Evolutionary conservation across 30 jellyfish, hydroid and myxozoan genomes (phyloP).

Genomic region (Hydra vulgaris): DNA sequence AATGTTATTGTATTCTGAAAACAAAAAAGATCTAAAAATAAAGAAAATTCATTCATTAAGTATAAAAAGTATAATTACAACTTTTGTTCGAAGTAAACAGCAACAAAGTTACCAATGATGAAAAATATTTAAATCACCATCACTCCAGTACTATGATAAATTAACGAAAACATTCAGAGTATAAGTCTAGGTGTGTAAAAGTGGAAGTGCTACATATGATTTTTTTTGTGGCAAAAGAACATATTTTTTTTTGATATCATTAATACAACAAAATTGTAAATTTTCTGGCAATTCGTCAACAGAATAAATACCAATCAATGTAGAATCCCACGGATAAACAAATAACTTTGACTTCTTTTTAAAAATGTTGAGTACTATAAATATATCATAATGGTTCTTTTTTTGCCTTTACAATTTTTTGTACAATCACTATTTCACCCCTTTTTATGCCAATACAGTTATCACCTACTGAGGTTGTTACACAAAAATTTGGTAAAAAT

Average conservation of each 20-base stretch:
- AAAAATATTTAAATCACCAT: neutral
- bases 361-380: neutral
- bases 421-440: neutral
- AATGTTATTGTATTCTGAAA: neutral
- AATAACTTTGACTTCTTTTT: neutral
- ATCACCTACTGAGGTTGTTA: neutral
- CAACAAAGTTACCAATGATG: neutral
- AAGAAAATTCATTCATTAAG: neutral
- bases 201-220: neutral
- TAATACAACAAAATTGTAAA: neutral
- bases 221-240: neutral
- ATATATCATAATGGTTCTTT: neutral
- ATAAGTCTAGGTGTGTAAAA: neutral
- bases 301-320: neutral
- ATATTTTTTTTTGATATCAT: neutral
- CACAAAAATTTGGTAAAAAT: neutral
- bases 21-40: neutral
- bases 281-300: neutral
- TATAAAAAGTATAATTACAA: neutral
- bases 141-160: neutral
- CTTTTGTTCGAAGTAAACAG: neutral
- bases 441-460: neutral
- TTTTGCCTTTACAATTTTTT: neutral
- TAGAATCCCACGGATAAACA: neutral
- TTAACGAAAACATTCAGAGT: neutral